phyloP scores from a whole-genome alignment of 1,140 invertebrate genomes.

The Acromyrmex heyeri region DNA sequence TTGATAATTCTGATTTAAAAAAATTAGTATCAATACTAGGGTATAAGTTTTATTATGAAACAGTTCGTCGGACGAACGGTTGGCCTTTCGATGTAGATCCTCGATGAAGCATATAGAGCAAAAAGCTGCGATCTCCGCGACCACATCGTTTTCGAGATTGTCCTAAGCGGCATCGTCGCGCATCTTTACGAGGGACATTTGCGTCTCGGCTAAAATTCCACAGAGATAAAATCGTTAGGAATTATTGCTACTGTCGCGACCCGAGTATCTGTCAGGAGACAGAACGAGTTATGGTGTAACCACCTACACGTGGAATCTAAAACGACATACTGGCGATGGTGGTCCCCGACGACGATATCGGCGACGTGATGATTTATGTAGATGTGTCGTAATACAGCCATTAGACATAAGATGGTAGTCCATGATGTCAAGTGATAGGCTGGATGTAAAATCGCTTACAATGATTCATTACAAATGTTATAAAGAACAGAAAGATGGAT shows the following conservation, averaged over 20 bases:
- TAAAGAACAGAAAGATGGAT: slow-evolving; percentile 40
- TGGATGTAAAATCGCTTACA: slow-evolving; percentile 33
- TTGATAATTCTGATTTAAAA: background rate
- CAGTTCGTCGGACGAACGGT: background rate
- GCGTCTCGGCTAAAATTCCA: slow-evolving; percentile 81
- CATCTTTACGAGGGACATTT: slow-evolving; percentile 83
- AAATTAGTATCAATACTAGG: background rate
- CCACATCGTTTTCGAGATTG: slow-evolving; percentile 73
- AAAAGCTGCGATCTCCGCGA: slow-evolving; percentile 22
- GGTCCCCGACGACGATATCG: slow-evolving; percentile 67
- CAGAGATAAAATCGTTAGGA: slow-evolving; percentile 82
- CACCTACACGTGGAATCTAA: slow-evolving; percentile 57
- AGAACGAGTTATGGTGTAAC: slow-evolving; percentile 47
- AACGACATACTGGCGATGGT: slow-evolving; percentile 47
- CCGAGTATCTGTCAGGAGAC: slow-evolving; percentile 19
- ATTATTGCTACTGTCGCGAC: slow-evolving; percentile 80
- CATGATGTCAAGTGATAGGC: slow-evolving; percentile 44
- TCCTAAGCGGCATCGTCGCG: slow-evolving; percentile 80
- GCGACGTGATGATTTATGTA: slow-evolving; percentile 52
- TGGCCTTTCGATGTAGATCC: background rate
- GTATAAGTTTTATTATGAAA: background rate
- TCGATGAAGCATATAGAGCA: slow-evolving; percentile 31
- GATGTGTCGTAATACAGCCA: slow-evolving; percentile 44
- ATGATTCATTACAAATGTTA: slow-evolving; percentile 53
- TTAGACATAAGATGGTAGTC: slow-evolving; percentile 20